Base-by-base conservation (phyloP, 2,113 vertebrate species). In the Gobiocypris rarus region DNA sequence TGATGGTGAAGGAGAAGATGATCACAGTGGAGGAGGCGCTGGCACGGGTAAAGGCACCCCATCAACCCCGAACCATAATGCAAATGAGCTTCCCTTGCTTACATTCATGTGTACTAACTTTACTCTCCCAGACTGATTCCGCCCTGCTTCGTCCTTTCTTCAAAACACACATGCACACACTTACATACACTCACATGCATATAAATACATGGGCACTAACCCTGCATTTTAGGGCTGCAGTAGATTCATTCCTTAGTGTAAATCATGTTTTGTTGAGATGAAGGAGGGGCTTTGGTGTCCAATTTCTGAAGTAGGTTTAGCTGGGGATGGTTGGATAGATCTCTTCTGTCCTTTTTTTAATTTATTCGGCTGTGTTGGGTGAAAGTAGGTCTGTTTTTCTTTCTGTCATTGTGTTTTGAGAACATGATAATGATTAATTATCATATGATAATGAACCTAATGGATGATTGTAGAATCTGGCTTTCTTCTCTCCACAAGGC, bases 1-100 rank as follows among this genome's bases (percentile, higher is more conserved):
- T 98, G 98, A 99, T 99, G 98, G 98, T 99, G 71, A 99, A 99
- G 81, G 97, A 99, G 86, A 99, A 98, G 94, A 99, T 98, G 97
- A 99, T 99, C 89, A 99, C 97, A 0, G 97, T 99, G 5, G 98
- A 99, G 86, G 97, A 99, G 91, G 98, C 98, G 0, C 95, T 99
- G 24, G 97, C 97, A 26, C 94, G 97, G 97, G 98, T 99, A 95
- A 91, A 95, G 87, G 4, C 41, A 52, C 34, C 61, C 19, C 73
- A 14, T 56, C 9, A 19, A 22, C 22, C 43, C 52, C 9, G 22
- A 45, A 41, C 10, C 31, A 54, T n/a, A 83, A n/a, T 5, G 10
- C 48, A 58, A 22, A 69, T 38, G 65, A 38, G 70, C 14, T 38
- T 31, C 11, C 22, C 58, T 31, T 13, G 19, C 24, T 61, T 84